Conservation (phyloP, 2,797 vertebrate genomes). For the Notolepis coatsorum region DNA sequence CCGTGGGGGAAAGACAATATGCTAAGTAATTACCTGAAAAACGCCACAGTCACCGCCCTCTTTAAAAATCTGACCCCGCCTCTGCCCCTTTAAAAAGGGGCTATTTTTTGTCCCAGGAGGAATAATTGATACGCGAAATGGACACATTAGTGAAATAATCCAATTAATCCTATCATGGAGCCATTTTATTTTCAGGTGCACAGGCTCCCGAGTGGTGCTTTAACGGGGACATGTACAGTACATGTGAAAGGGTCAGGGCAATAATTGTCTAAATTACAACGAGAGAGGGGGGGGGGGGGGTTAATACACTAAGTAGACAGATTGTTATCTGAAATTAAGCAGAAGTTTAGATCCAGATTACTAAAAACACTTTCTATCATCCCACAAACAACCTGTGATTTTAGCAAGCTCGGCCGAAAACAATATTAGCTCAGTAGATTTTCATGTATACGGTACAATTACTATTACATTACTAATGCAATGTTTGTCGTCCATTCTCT, state of each 20-base stretch:
- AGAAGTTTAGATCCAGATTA: too few species aligned
- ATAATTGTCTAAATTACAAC: slow-evolving; percentile 8
- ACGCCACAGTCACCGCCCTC: slow-evolving; percentile 22
- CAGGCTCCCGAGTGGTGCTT: slow-evolving; percentile 41
- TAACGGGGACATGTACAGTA: slow-evolving; percentile 36
- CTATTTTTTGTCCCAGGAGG: slow-evolving; percentile 12
- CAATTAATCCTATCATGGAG: slow-evolving; percentile 44
- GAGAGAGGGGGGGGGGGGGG: slow-evolving; percentile 1
- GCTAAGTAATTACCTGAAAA: slow-evolving; percentile 27
- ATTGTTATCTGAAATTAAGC: not conserved
- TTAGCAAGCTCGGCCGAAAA: too few species aligned
- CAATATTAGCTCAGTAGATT: too few species aligned
- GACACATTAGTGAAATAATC: slow-evolving; percentile 50
- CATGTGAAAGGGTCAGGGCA: slow-evolving; percentile 31
- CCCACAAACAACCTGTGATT: too few species aligned
- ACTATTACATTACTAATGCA: too few species aligned
- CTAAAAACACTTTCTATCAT: too few species aligned
- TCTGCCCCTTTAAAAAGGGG: slow-evolving; percentile 19
- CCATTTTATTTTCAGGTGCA: slow-evolving; percentile 26
- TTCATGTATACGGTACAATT: too few species aligned
- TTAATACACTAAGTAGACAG: slow-evolving; percentile 20
- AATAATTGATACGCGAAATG: slow-evolving; percentile 38
- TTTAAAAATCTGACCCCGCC: not conserved
- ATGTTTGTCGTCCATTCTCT: too few species aligned
- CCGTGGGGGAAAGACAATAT: slow-evolving; percentile 1